These are phyloP conservation scores for Pseudoatta argentina DNA, from an alignment of 1,140 invertebrate genomes.

Conservation along the genomic window DNA sequence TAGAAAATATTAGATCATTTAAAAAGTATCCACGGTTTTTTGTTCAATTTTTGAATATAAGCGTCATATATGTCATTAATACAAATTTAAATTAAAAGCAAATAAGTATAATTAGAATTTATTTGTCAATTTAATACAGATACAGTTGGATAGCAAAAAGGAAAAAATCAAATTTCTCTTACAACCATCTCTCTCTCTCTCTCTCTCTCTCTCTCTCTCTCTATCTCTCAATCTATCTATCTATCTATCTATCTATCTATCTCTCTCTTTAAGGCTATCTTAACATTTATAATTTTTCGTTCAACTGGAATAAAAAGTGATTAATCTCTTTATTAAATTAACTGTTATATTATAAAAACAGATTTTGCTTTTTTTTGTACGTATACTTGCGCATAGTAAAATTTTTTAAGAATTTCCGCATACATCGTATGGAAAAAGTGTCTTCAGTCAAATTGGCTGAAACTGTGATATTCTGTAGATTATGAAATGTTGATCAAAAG, in stretches of 20 bases:
- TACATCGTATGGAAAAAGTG: too few relatives aligned
- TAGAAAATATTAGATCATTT: not conserved
- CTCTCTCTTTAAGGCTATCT: not conserved
- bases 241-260: too few relatives aligned
- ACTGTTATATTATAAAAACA: not conserved
- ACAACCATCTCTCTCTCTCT: not conserved
- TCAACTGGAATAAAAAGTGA: not conserved
- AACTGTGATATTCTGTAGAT: too few relatives aligned
- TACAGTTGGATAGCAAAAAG: conserved; percentile 11
- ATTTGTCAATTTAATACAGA: not conserved
- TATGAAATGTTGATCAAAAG: too few relatives aligned
- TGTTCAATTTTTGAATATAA: not conserved
- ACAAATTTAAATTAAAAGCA: not conserved
- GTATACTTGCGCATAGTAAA: not conserved
- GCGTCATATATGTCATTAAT: not conserved
- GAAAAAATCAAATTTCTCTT: not conserved
- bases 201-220: too few relatives aligned
- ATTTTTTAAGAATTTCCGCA: too few relatives aligned
- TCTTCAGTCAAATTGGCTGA: too few relatives aligned
- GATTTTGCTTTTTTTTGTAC: not conserved
- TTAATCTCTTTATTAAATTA: not conserved
- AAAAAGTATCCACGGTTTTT: too few relatives aligned
- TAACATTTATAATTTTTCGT: conserved; percentile 27
- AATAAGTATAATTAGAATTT: conserved; percentile 20
- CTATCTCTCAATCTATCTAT: too few relatives aligned